Conservation (phyloP, 2,888 invertebrate species). For the Fragum whitleyi region DNA sequence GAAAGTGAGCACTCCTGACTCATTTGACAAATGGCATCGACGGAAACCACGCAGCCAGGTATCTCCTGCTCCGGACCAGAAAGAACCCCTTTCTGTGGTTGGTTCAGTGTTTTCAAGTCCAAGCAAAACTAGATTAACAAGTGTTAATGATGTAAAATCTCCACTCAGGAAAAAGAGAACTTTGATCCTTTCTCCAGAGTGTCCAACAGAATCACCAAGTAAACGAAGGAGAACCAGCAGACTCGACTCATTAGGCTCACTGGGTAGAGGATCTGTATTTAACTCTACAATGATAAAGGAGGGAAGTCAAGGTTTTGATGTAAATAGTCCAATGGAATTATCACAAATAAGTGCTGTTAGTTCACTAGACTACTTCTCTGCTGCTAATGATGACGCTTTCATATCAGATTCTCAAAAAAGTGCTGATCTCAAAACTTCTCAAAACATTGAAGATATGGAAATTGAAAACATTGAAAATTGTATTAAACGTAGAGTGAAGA, state of each 20-base stretch:
- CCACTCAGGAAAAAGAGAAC: slow-evolving; percentile 54
- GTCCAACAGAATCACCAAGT: slow-evolving; percentile 44
- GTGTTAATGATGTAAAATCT: neutral
- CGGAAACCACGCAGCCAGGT: slow-evolving; percentile 62
- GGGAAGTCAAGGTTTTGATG: slow-evolving; percentile 73
- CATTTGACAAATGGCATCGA: slow-evolving; percentile 74
- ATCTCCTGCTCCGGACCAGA: slow-evolving; percentile 47
- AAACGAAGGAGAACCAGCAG: slow-evolving; percentile 42
- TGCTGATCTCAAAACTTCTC: neutral
- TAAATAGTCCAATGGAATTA: slow-evolving; percentile 47
- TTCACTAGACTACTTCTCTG: slow-evolving; percentile 68
- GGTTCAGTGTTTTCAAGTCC: neutral
- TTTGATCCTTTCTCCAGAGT: slow-evolving; percentile 61
- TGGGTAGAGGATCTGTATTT: neutral
- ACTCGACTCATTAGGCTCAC: neutral
- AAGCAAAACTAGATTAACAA: neutral
- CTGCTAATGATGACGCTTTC: slow-evolving; percentile 72
- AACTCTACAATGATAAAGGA: neutral
- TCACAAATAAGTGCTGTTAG: slow-evolving; percentile 58
- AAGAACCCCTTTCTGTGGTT: neutral
- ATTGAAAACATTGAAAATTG: slow-evolving; percentile 7
- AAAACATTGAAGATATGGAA: slow-evolving; percentile 7
- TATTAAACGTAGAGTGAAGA: neutral
- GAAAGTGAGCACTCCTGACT: slow-evolving; percentile 68
- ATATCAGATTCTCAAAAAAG: slow-evolving; percentile 39